Conservation (phyloP, 1,140 invertebrate species). For the Acromyrmex heyeri region DNA sequence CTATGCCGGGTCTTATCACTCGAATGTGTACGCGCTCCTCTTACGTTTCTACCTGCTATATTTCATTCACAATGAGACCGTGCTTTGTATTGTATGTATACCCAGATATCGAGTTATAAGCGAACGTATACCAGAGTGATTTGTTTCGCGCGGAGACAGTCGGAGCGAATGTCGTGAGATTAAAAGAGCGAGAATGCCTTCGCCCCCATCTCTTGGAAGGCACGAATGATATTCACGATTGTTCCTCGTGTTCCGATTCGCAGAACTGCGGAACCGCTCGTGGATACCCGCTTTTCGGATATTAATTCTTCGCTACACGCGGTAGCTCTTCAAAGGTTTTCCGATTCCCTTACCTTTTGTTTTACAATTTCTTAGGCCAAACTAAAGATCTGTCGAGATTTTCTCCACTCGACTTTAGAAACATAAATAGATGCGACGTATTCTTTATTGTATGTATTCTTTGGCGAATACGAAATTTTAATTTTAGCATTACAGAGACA, state of each 20-base stretch:
- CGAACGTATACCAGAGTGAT: slow-evolving; percentile 45
- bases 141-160: slow-evolving; percentile 47
- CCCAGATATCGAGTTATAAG: slow-evolving; percentile 56
- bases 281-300: slow-evolving; percentile 32
- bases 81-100: slow-evolving; percentile 31
- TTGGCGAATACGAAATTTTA: neutral
- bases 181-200: slow-evolving; percentile 57
- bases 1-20: slow-evolving; percentile 19
- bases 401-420: neutral
- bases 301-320: slow-evolving; percentile 36
- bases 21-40: slow-evolving; percentile 25
- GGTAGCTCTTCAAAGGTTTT: neutral
- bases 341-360: slow-evolving; percentile 21
- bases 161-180: slow-evolving; percentile 42
- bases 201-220: slow-evolving; percentile 2
- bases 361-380: neutral
- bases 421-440: neutral
- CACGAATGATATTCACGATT: slow-evolving; percentile 47
- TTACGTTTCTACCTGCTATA: slow-evolving; percentile 19
- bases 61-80: slow-evolving; percentile 51
- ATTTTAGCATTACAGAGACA: neutral
- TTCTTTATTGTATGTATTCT: neutral
- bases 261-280: slow-evolving; percentile 11
- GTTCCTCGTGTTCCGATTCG: slow-evolving; percentile 35
- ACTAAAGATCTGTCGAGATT: neutral